A percentile compares a stretch with the other conserved stretches of the same genome.
Conservation (phyloP, 2,113 vertebrate genomes). For the Barbus barbus region DNA sequence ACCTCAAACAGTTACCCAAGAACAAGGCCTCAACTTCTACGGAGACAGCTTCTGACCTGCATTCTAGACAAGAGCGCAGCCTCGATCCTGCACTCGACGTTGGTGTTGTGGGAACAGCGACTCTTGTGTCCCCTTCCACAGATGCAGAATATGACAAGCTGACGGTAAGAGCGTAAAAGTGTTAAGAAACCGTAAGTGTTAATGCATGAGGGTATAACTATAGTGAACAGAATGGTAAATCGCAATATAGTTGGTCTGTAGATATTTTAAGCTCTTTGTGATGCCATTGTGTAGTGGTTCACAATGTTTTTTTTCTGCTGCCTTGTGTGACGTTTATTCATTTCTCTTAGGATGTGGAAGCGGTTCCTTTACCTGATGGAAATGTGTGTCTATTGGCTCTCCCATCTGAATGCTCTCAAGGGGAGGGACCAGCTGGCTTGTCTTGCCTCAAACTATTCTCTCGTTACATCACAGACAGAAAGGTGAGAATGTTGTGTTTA, state of each 20-base stretch:
- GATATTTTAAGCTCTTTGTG: not conserved
- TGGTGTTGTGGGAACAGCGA: constrained; percentile 43
- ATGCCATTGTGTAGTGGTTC: not conserved
- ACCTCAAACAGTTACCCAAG: constrained; percentile 63
- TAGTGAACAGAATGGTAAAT: not conserved
- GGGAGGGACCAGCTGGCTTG: constrained; percentile 67
- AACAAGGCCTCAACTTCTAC: constrained; percentile 27
- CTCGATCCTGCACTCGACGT: constrained; percentile 16
- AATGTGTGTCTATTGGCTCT: constrained; percentile 77
- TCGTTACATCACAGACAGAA: constrained; percentile 79
- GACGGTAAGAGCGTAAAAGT: constrained; percentile 65
- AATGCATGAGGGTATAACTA: too few relatives aligned
- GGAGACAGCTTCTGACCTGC: constrained; percentile 14
- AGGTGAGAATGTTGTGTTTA: constrained; percentile 64
- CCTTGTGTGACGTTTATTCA: not conserved
- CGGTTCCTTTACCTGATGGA: constrained; percentile 77
- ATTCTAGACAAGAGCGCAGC: constrained; percentile 27
- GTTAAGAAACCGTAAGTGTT: not conserved
- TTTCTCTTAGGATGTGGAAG: constrained; percentile 75
- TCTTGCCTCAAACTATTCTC: constrained; percentile 78
- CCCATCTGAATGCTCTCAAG: constrained; percentile 73
- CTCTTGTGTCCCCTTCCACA: constrained; percentile 71
- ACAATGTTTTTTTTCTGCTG: not conserved
- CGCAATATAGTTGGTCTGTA: not conserved
- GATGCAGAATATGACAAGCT: constrained; percentile 82